phyloP scores from a whole-genome alignment of 2,113 vertebrate genomes.

The Aphelocoma coerulescens region DNA sequence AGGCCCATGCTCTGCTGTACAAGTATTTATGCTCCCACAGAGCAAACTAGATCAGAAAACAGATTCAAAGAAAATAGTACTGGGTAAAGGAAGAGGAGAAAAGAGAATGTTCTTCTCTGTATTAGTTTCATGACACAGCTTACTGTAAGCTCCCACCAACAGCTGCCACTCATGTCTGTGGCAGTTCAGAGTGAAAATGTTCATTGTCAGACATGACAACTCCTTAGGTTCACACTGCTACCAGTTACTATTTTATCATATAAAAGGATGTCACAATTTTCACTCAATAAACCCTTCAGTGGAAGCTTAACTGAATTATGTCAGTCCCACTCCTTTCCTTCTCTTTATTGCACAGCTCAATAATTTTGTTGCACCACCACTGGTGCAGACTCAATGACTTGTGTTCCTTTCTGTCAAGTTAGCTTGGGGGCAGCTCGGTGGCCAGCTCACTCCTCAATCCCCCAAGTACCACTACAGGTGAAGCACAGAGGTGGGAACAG shows the following conservation, averaged over 20 bases:
- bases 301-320: not conserved
- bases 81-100: not conserved
- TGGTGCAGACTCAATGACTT: not conserved
- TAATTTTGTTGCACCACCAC: not conserved
- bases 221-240: not conserved
- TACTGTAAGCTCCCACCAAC: not conserved
- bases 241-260: not conserved
- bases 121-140: not conserved
- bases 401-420: not conserved
- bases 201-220: not conserved
- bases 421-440: not conserved
- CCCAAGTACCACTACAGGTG: not conserved
- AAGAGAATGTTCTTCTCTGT: not conserved
- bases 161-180: not conserved
- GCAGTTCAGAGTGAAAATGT: not conserved
- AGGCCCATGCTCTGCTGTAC: not conserved
- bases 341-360: not conserved
- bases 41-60: not conserved
- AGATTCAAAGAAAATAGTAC: not conserved
- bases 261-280: not conserved
- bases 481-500: not conserved
- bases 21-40: not conserved
- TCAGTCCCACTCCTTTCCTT: not conserved
- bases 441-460: not conserved
- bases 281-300: not conserved